phyloP scores from a whole-genome alignment of 2,797 vertebrate genomes.

The Tauraco hartlaubi region DNA sequence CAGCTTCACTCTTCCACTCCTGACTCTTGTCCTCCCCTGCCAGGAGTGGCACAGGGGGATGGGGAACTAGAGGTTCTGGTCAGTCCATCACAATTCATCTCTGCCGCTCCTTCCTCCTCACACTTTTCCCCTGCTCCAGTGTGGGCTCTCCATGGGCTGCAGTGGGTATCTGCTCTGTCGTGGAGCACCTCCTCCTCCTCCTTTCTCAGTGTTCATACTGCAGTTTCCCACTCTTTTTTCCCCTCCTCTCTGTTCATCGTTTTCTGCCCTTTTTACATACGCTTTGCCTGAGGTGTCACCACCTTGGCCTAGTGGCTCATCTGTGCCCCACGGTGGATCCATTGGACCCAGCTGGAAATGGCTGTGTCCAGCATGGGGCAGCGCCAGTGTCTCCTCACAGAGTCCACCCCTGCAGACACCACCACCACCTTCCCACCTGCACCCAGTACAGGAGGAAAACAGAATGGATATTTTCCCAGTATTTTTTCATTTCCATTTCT shows the following conservation, averaged over 20 bases:
- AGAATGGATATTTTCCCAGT: background rate
- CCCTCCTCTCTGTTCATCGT: background rate
- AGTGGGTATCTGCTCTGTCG: background rate
- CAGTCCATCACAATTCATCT: background rate
- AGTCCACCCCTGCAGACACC: background rate
- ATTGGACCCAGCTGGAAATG: background rate
- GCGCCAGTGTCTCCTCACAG: background rate
- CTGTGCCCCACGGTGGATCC: accelerated
- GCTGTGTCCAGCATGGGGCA: too few species aligned
- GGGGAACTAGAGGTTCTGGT: background rate
- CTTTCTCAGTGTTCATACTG: background rate
- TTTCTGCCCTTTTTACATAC: background rate
- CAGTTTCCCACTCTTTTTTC: background rate
- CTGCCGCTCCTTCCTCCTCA: background rate
- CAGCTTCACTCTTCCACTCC: background rate
- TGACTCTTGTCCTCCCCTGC: background rate
- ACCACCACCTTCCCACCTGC: background rate
- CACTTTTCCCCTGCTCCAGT: background rate
- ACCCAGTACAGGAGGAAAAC: background rate
- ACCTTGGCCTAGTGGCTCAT: background rate
- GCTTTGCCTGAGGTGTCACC: background rate
- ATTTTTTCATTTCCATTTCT: background rate
- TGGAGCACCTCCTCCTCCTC: background rate
- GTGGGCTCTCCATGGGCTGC: accelerated
- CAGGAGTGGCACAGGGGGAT: accelerated